Evolutionary conservation across 2,113 vertebrate genomes (phyloP).

Genomic region (Nyctereutes procyonoides): DNA sequence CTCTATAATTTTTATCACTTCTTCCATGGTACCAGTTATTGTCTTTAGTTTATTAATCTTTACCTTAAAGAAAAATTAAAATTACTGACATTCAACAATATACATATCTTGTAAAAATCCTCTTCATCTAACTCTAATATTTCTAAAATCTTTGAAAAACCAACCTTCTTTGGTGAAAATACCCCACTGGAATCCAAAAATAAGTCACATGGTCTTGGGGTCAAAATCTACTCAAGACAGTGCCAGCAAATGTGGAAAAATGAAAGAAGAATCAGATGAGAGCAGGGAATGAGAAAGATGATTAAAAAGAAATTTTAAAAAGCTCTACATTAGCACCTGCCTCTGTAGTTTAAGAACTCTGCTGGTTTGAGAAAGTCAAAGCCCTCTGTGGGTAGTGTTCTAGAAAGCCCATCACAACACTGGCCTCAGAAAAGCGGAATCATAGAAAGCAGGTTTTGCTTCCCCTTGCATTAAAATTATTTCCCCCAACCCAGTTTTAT

Average conservation of each 20-base stretch:
- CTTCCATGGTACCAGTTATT: constrained; percentile 20
- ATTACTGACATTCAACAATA: constrained; percentile 68
- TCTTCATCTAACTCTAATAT: constrained; percentile 71
- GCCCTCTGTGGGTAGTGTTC: neutral
- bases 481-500: neutral
- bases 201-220: constrained; percentile 94
- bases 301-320: neutral
- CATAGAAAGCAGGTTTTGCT: neutral
- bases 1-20: constrained; percentile 43
- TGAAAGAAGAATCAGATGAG: constrained; percentile 48
- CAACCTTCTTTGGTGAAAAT: constrained; percentile 98
- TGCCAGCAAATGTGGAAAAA: constrained; percentile 53
- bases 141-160: constrained; percentile 83
- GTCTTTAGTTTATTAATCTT: constrained; percentile 35
- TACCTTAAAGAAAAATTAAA: constrained; percentile 68
- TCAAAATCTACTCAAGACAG: constrained; percentile 89
- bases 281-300: neutral
- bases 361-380: neutral
- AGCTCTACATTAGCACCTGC: neutral
- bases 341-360: neutral
- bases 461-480: neutral
- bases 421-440: neutral
- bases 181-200: constrained; percentile 96
- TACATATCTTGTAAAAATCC: constrained; percentile 54
- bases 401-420: neutral